Base-by-base conservation (phyloP, 1,140 invertebrate genomes). In the Penaeus chinensis region DNA sequence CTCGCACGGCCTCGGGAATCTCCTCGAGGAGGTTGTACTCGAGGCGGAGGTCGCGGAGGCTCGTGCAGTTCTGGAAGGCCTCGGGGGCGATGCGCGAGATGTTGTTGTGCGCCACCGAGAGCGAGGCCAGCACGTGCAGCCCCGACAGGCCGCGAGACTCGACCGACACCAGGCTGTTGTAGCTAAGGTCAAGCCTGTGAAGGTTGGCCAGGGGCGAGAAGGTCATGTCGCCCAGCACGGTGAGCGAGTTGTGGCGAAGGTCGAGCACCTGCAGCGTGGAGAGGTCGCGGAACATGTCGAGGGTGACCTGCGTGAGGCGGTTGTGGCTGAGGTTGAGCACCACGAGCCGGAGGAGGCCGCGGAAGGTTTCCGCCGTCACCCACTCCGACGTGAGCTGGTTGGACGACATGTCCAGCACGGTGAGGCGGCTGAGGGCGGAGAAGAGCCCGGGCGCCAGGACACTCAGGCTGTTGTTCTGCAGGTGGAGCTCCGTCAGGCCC, bases 291-390 rank as follows among this genome's bases (percentile, higher is more conserved):
- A 98, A 98, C 88, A 96, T 97, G 2, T 95, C 95, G 81, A 96
- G 95, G 91, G 96, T 95, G 87, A 97, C 95, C 91, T 95, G 96
- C 80, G 95, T 95, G 69, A 99, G 93, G 90, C 95, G 95, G 93
- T 99, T 99, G 84, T 95, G 95, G 2, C 96, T 96, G 80, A 98
- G 93, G 92, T 99, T 96, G 61, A 99, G 93, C 18, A 97, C 94
- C 65, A 97, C 93, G 79, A 99, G 93, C 91, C 97, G 95, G 90
- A 96, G 95, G 66, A 98, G 93, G 0, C 95, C 94, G 89, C 96
- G 95, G 92, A 98, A 97, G 22, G 96, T 93, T n/a, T 96, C 96
- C 84, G 94, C 94, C 18, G 96, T 95, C 77, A 98, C 91, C 90
- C 96, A 96, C 90, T 95, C 95, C 22, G 97, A 92, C 24, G 95